Evolutionary conservation across 2,113 vertebrate genomes (phyloP), one percentile per base, ranked within the genome.

Genomic region (Pantherophis guttatus): DNA sequence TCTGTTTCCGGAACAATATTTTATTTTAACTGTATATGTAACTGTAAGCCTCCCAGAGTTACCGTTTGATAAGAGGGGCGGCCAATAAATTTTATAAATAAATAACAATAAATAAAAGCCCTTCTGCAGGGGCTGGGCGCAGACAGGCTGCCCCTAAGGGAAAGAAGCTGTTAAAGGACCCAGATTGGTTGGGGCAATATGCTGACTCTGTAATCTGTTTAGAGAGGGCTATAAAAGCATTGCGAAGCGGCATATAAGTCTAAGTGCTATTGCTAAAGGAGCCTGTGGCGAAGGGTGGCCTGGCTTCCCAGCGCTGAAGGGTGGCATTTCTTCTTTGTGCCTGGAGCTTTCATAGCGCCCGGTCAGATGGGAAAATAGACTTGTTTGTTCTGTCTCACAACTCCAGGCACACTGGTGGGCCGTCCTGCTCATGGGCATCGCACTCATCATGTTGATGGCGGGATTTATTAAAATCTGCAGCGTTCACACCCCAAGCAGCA

Each of bases 381-480:
- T 33, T 39, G 5, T 39, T 5, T 65, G 29, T 29, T 65, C 9
- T 88, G 50, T 86, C 55, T 19, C 26, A 19, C n/a, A 15, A n/a
- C 81, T 55, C 19, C 91, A 99, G 99, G 98, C 94, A 91, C 97
- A 99, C 70, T 99, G 99, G 99, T 99, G 99, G 99, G 99, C 99
- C 44, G 99, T 99, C 75, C 97, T 99, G 92, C 97, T 99, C 94
- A 99, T 99, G 99, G 99, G 99, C 93, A 98, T 99, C 88, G 99
- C 99, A 92, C 98, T 99, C 93, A 99, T 99, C 95, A 99, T 99
- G 99, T 95, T 99, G 94, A 99, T 99, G 99, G 99, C 99, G 91
- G 99, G 99, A 52, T 99, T 99, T 98, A 99, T 99, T 96, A 99
- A 99, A 97, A 98, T 99, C 97, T 99, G 99, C 98, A 99, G 99